A percentile compares a stretch with the other conserved stretches of the same genome.
These are phyloP conservation scores for Perccottus glenii DNA, from an alignment of 2,113 vertebrate species.

Conservation along the genomic window DNA sequence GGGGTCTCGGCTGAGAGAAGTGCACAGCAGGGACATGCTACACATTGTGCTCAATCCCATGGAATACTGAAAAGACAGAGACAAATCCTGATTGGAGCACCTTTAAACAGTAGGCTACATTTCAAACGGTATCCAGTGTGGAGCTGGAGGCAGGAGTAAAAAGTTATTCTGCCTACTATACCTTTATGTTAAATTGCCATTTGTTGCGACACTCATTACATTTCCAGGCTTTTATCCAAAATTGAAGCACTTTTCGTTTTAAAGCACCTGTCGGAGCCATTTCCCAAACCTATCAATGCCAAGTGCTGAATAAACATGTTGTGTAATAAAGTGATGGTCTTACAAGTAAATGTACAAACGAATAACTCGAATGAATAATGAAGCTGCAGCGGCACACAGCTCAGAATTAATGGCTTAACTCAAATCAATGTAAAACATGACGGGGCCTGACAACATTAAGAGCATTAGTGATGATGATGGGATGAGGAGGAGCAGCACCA, in stretches of 20 bases:
- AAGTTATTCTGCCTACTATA: too few relatives aligned
- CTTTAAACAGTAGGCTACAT: too few relatives aligned
- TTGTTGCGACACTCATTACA: too few relatives aligned
- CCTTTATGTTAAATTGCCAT: too few relatives aligned
- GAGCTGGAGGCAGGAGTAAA: too few relatives aligned
- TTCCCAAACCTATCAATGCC: neutral
- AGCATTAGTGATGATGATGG: neutral
- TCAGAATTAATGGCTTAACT: conserved; percentile 8
- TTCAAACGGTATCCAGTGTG: too few relatives aligned
- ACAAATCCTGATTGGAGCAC: too few relatives aligned
- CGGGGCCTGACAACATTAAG: neutral
- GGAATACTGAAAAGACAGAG: too few relatives aligned
- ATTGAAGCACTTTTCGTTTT: neutral
- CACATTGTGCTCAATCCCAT: too few relatives aligned
- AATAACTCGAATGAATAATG: neutral
- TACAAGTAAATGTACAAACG: conserved; percentile 4
- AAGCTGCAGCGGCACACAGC: neutral
- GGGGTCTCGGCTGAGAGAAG: too few relatives aligned
- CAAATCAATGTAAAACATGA: neutral
- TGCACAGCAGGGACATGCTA: too few relatives aligned
- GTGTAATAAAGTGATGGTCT: neutral
- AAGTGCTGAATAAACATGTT: conserved; percentile 7
- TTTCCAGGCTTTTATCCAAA: neutral
- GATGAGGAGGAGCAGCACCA: conserved; percentile 1
- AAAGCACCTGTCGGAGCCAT: neutral